Evolutionary conservation across 2,113 vertebrate species (phyloP).

Genomic region (Tragelaphus buxtoni): DNA sequence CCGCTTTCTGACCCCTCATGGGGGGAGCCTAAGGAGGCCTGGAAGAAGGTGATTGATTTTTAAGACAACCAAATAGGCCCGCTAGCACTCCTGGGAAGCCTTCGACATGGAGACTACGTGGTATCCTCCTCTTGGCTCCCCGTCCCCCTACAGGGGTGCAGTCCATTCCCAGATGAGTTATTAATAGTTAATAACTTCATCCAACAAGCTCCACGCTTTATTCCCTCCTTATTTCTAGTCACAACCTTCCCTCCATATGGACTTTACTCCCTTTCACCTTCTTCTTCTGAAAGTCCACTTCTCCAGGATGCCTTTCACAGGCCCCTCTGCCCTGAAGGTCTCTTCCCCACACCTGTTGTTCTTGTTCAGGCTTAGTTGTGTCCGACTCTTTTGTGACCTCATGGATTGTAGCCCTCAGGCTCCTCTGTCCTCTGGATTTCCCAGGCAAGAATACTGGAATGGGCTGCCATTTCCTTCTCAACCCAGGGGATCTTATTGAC

Average conservation of each 20-base stretch:
- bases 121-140: background rate
- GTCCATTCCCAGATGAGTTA: background rate
- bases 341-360: background rate
- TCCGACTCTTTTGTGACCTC: background rate
- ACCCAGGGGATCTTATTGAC: background rate
- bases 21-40: background rate
- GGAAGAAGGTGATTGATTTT: fast-evolving
- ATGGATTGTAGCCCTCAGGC: background rate
- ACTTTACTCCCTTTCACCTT: background rate
- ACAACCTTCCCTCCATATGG: background rate
- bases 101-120: background rate
- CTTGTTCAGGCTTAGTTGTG: background rate
- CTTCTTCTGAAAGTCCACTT: background rate
- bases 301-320: background rate
- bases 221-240: background rate
- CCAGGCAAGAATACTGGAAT: background rate
- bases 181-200: background rate
- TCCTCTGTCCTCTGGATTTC: background rate
- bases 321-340: background rate
- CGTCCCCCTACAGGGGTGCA: fast-evolving
- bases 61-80: background rate
- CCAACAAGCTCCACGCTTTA: background rate
- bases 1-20: background rate
- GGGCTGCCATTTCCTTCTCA: background rate
- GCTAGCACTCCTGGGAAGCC: background rate